phyloP scores from a whole-genome alignment of 2,888 invertebrate species.

The Sinopyrophorus schimmeli region DNA sequence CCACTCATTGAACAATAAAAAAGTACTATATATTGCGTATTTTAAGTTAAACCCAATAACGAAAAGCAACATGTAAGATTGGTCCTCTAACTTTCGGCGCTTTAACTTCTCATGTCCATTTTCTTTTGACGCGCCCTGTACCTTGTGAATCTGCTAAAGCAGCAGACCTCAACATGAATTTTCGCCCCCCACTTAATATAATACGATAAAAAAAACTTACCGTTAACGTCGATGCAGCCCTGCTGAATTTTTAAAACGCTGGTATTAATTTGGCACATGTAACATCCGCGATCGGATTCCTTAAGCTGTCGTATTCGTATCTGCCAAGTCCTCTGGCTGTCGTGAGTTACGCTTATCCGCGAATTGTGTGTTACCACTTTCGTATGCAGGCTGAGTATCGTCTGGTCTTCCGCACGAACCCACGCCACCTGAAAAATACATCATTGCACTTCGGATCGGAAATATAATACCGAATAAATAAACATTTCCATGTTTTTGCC shows the following conservation, averaged over 20 bases:
- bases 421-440: conserved; percentile 74
- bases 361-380: conserved; percentile 83
- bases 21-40: too few relatives aligned
- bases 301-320: conserved; percentile 80
- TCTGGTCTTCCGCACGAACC: conserved; percentile 88
- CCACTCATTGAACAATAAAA: too few relatives aligned
- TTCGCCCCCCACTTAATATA: not conserved
- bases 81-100: too few relatives aligned
- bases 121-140: too few relatives aligned
- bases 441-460: conserved; percentile 7
- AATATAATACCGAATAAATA: conserved; percentile 6
- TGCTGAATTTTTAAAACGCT: conserved; percentile 84
- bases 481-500: conserved; percentile 5
- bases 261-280: conserved; percentile 92
- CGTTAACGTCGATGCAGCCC: conserved; percentile 86
- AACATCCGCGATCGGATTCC: conserved; percentile 83
- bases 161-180: too few relatives aligned
- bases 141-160: too few relatives aligned
- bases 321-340: conserved; percentile 83
- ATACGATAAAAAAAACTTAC: conserved; percentile 57
- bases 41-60: too few relatives aligned
- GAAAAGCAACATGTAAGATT: too few relatives aligned
- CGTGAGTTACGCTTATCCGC: conserved; percentile 79
- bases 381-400: conserved; percentile 83
- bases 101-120: not conserved